Percentiles rank a stretch among this genome's conserved stretches.
These are phyloP conservation scores for Phyllostomus discolor DNA, from an alignment of 2,113 vertebrate genomes.

Conservation along the genomic window DNA sequence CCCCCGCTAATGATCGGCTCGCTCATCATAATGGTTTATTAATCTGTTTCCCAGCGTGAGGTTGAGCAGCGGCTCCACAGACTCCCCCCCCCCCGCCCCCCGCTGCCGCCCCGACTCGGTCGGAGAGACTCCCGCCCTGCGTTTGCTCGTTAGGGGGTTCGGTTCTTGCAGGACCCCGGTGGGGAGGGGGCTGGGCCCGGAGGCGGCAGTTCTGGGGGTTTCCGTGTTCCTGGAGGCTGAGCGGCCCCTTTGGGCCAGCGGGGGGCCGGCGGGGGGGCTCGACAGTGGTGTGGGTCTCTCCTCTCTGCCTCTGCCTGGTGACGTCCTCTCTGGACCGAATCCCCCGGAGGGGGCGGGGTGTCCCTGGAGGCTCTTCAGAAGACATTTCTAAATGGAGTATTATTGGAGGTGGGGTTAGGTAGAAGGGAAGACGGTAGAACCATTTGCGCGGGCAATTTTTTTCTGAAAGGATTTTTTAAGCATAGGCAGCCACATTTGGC, in stretches of 20 bases:
- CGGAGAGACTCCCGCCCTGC: conserved; percentile 76
- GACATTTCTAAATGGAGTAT: background rate
- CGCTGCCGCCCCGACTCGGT: conserved; percentile 76
- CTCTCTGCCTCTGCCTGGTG: background rate
- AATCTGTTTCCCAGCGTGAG: conserved; percentile 78
- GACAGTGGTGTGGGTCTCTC: background rate
- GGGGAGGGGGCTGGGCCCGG: background rate
- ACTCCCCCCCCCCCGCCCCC: too few species aligned
- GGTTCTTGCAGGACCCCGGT: conserved; percentile 38
- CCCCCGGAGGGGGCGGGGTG: background rate
- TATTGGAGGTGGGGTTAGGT: background rate
- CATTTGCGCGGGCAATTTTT: background rate
- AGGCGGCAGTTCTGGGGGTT: background rate
- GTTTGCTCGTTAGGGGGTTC: conserved; percentile 72
- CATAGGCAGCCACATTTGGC: fast-evolving
- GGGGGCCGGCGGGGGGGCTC: background rate
- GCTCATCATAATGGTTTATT: conserved; percentile 83
- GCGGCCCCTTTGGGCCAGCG: conserved; percentile 16
- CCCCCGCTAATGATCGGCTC: conserved; percentile 79
- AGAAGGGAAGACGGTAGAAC: background rate
- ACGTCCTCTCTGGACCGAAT: background rate
- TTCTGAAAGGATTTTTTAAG: background rate
- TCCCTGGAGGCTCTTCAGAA: background rate
- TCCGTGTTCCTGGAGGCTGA: conserved; percentile 34
- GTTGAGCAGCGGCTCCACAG: conserved; percentile 50